Conservation (phyloP, 2,113 vertebrate species). For the Crypturellus undulatus region DNA sequence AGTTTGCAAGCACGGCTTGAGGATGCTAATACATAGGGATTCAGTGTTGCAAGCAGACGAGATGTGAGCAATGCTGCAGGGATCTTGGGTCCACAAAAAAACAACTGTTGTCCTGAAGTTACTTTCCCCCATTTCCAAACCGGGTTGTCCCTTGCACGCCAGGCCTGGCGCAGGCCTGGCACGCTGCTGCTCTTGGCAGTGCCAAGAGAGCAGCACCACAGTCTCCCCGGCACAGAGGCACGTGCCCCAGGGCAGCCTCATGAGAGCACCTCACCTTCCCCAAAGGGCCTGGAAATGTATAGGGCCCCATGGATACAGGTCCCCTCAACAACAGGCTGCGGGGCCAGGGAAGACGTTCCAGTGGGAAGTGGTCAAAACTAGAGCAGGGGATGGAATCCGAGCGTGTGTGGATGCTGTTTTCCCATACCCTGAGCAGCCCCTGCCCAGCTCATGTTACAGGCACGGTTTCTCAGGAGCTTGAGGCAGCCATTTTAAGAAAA, state of each 20-base stretch:
- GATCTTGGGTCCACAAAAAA: neutral
- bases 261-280: neutral
- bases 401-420: neutral
- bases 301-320: accelerated
- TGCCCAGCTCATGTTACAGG: neutral
- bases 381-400: neutral
- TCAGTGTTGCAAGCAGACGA: neutral
- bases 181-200: accelerated
- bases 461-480: neutral
- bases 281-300: neutral
- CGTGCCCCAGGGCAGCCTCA: accelerated
- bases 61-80: accelerated
- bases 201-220: accelerated
- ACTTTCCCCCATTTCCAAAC: neutral
- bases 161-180: neutral
- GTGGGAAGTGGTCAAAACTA: neutral
- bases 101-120: neutral
- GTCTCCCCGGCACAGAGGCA: neutral
- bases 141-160: neutral
- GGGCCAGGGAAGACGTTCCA: neutral
- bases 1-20: neutral
- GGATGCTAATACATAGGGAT: neutral
- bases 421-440: neutral
- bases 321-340: neutral
- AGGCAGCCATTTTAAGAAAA: constrained; percentile 35